Evolutionary conservation across 1,140 invertebrate genomes (phyloP), one percentile per base, ranked within the genome.

Genomic region (Tetramorium alpestre): DNA sequence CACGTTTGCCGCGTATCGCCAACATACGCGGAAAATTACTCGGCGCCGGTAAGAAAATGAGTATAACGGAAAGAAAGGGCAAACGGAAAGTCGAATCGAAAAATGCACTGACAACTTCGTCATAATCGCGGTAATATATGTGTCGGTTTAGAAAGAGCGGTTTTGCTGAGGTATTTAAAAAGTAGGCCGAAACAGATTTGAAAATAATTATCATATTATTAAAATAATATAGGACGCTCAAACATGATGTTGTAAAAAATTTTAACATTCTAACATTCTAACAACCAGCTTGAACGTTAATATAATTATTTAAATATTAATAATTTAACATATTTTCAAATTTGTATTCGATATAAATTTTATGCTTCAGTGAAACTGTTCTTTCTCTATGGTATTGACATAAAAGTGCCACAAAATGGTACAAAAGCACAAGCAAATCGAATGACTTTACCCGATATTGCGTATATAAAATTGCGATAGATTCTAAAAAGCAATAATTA

Each of bases 1-100:
- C 86, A 75, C 81, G 81, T 72, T 65, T 41, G 33, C 72, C 84
- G 33, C n/a, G 60, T 69, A 86, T 67, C 38, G 62, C 75, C 84
- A 80, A 49, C 75, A 80, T 75, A 67, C 44, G 65, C 13, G 58
- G 85, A 56, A 88, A 88, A 88, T 85, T 60, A 78, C 28, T 38
- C 75, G 5, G 16, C 18, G 25, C 38, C 22, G n/a, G 33, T 4
- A 22, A 25, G 80, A 82, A 73, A 82, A 82, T 7, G 49, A 18
- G 7, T 3, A 11, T 25, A 7, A 2, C 18, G 6, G 47, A 18
- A 69, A 41, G 64, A 10, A 6, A 25, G 38, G n/a, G 13, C 13
- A 28, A n/a, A 54, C 1, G 7, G 44, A 49, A 8, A 28, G 11
- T 18, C 6, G 25, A 28, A 22, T 4, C 33, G 22, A n/a, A 25